Conservation (phyloP, 2,797 vertebrate genomes). For the Sternarchorhynchus goeldii region DNA sequence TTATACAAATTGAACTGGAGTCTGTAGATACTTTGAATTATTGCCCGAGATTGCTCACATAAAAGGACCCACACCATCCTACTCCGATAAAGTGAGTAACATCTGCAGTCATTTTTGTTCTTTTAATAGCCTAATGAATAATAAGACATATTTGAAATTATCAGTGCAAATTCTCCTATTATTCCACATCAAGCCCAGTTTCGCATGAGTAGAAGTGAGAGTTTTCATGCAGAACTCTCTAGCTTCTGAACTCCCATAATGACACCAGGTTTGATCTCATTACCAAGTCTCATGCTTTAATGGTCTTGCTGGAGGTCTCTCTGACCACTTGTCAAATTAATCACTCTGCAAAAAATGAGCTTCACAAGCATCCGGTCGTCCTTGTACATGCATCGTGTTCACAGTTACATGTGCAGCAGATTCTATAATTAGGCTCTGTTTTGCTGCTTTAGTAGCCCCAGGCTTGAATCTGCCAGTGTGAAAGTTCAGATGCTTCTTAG, state of each 20-base stretch:
- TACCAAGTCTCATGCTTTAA: conserved; percentile 29
- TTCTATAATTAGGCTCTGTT: conserved; percentile 60
- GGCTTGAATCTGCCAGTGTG: conserved; percentile 55
- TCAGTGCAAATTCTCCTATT: conserved; percentile 24
- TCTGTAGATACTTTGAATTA: conserved; percentile 1
- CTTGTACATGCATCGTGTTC: conserved; percentile 35
- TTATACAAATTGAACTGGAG: background rate
- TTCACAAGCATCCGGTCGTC: conserved; percentile 21
- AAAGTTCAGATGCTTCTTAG: conserved; percentile 55
- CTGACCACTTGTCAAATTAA: conserved; percentile 34
- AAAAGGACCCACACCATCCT: conserved; percentile 3
- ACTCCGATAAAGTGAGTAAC: conserved; percentile 3
- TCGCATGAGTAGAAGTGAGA: conserved; percentile 39
- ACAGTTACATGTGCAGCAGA: conserved; percentile 22
- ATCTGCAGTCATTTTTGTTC: conserved; percentile 8
- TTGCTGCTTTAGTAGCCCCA: conserved; percentile 45
- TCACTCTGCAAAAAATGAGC: conserved; percentile 35
- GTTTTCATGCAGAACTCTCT: conserved; percentile 32
- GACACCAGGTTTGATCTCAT: conserved; percentile 39
- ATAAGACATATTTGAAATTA: conserved; percentile 20
- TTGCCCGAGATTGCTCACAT: background rate
- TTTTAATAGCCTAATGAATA: conserved; percentile 29
- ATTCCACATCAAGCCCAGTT: conserved; percentile 32
- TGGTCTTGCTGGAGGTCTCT: conserved; percentile 15
- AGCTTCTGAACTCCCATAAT: conserved; percentile 21